phyloP scores from a whole-genome alignment of 2,888 invertebrate genomes.

The Nemotelus pantherinus region DNA sequence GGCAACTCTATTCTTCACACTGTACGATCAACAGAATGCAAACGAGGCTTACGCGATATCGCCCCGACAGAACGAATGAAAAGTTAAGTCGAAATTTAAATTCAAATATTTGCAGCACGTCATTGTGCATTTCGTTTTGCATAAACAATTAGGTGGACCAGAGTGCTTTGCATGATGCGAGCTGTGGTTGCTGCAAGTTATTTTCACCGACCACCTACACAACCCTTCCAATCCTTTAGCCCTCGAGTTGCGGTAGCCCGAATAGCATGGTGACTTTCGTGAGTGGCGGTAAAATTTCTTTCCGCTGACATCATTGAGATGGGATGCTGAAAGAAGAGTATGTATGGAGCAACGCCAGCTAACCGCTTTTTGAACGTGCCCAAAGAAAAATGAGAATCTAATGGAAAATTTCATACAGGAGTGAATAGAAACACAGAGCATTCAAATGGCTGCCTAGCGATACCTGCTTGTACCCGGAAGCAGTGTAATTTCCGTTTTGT shows the following conservation, averaged over 20 bases:
- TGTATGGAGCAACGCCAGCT: not conserved
- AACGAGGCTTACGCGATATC: slow-evolving; percentile 1
- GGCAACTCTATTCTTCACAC: not conserved
- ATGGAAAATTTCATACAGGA: not conserved
- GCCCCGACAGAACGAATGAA: slow-evolving; percentile 30
- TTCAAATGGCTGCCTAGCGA: not conserved
- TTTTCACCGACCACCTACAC: not conserved
- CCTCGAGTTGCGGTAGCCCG: not conserved
- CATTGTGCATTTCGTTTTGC: slow-evolving; percentile 47
- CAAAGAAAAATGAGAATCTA: slow-evolving; percentile 18
- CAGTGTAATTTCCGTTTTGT: slow-evolving; percentile 39
- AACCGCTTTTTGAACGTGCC: slow-evolving; percentile 15
- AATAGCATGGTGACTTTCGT: not conserved
- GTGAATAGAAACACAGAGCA: not conserved
- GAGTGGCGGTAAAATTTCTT: not conserved
- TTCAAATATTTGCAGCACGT: slow-evolving; percentile 50
- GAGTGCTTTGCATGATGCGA: slow-evolving; percentile 20
- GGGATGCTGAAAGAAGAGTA: not conserved
- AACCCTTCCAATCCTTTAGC: not conserved
- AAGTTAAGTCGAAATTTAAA: slow-evolving; percentile 49
- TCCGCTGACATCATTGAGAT: not conserved
- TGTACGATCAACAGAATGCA: slow-evolving; percentile 1
- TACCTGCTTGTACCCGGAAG: slow-evolving; percentile 32
- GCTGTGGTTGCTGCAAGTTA: not conserved
- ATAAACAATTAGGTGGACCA: slow-evolving; percentile 48